These are phyloP conservation scores for Dryobotodes eremita DNA, from an alignment of 2,888 invertebrate species.

Conservation along the genomic window DNA sequence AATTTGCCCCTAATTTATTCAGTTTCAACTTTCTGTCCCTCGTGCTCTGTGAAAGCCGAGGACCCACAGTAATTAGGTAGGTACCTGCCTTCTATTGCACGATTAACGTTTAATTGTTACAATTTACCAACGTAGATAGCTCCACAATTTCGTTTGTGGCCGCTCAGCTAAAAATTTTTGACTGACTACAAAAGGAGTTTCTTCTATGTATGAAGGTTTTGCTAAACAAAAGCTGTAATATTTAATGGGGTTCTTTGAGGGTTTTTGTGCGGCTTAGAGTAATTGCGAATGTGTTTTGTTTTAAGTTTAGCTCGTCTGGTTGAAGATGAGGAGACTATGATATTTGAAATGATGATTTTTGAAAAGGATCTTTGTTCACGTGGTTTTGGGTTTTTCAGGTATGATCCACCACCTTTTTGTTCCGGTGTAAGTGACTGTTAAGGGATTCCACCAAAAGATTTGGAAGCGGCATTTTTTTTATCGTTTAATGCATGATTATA, in stretches of 20 bases:
- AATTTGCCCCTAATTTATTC: slow-evolving; percentile 51
- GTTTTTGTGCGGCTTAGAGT: background rate
- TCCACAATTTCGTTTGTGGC: slow-evolving; percentile 46
- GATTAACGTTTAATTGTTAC: slow-evolving; percentile 53
- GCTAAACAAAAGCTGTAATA: slow-evolving; percentile 37
- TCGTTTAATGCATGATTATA: no score
- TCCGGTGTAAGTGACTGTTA: no score
- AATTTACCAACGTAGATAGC: slow-evolving; percentile 32
- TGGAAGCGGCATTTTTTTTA: no score
- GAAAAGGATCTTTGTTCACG: no score
- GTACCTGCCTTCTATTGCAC: slow-evolving; percentile 18
- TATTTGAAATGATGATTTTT: no score
- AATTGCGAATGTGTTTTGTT: slow-evolving; percentile 29
- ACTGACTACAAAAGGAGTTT: slow-evolving; percentile 27
- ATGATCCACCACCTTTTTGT: no score
- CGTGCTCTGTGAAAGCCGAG: slow-evolving; percentile 45
- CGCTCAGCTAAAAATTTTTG: slow-evolving; percentile 13
- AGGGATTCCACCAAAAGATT: no score
- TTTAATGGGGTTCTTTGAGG: slow-evolving; percentile 25
- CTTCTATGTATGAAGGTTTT: background rate
- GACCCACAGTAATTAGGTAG: slow-evolving; percentile 48
- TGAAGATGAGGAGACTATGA: background rate
- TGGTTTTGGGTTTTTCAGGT: no score
- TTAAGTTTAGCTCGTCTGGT: background rate
- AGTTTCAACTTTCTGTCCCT: slow-evolving; percentile 43